phyloP scores from a whole-genome alignment of 2,113 vertebrate genomes.

The Gorilla gorilla region DNA sequence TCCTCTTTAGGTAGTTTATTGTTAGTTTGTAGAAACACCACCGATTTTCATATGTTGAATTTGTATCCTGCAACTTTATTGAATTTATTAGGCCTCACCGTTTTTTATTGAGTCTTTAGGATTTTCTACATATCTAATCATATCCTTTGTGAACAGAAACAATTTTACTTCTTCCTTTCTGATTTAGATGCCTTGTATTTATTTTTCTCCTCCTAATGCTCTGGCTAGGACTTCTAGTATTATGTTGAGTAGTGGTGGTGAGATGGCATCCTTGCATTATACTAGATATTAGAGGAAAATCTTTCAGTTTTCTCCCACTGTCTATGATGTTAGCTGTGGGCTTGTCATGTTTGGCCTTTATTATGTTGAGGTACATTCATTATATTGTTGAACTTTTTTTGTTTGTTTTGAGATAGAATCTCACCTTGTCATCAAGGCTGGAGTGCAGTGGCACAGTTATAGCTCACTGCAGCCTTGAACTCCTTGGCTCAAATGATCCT shows the following conservation, averaged over 20 bases:
- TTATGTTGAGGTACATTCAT: not conserved
- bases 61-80: not conserved
- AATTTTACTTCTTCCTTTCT: not conserved
- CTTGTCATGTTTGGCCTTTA: not conserved
- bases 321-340: not conserved
- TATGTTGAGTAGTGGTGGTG: not conserved
- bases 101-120: not conserved
- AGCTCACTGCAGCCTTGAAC: too few species aligned
- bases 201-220: not conserved
- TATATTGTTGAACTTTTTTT: not conserved
- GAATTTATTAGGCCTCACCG: not conserved
- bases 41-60: not conserved
- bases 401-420: too few species aligned
- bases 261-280: not conserved
- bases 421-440: too few species aligned
- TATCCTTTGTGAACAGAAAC: not conserved
- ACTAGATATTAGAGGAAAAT: not conserved
- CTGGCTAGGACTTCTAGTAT: not conserved
- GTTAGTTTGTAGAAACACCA: not conserved
- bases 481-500: too few species aligned
- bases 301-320: not conserved
- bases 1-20: not conserved
- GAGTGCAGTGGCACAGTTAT: too few species aligned
- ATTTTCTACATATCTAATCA: not conserved
- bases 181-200: not conserved